Evolutionary conservation across 2,797 vertebrate species (phyloP), one percentile per base, ranked within the genome.

Genomic region (Lemur catta): DNA sequence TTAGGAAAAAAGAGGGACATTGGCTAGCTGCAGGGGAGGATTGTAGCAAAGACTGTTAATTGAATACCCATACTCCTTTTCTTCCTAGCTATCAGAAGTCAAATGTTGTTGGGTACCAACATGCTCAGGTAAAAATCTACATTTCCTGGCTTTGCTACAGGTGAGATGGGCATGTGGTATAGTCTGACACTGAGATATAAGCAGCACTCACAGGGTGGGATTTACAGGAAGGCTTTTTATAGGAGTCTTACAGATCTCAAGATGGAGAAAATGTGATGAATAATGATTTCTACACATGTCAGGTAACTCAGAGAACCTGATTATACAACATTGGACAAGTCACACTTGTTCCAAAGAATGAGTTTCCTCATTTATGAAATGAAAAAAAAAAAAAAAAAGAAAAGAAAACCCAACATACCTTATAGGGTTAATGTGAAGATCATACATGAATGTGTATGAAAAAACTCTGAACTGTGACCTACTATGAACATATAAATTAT

Each of bases 201-300:
- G 55, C 74, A 93, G 79, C 89, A 74, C 28, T 82, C 93, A 71
- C 18, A 46, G 85, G 65, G 15, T 0, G 2, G 41, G 41, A 38
- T 46, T 82, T 48, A 82, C 1, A 75, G 46, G 74, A 61, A 84
- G 87, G 41, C 13, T 84, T 65, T 91, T 69, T n/a, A 74, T 63
- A 94, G 72, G 9, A 50, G 3, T 57, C 38, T n/a, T 63, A 72
- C 0, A 90, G 69, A 55, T 59, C 48, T 92, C 57, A 79, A 89
- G 57, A 89, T 91, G n/a, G n/a, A 82, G 6, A 89, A 96, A 93
- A 84, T 24, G 2, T 72, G 33, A 81, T 35, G 2, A 76, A 67
- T 92, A 92, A 79, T 89, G n/a, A 91, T 72, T 96, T 95, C 78
- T 87, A 80, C 18, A 93, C 7, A 72, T 57, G 72, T 26, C 50